Conservation (phyloP, 2,113 vertebrate species). For the Zosterops hypoxanthus region DNA sequence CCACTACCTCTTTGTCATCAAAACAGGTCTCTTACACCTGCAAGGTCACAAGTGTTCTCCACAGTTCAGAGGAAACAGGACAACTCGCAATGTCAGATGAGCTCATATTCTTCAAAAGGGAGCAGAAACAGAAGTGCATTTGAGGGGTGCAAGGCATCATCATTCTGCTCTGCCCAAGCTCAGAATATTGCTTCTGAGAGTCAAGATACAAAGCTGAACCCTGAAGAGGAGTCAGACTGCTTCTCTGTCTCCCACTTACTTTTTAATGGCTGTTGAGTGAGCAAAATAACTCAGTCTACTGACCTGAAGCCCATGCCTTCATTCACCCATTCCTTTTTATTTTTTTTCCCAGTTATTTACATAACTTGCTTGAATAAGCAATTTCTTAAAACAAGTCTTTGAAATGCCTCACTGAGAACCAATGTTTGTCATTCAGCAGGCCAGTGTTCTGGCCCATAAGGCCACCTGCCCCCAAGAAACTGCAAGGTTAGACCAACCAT, state of each 20-base stretch:
- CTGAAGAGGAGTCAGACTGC: neutral
- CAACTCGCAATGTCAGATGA: neutral
- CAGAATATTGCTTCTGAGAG: neutral
- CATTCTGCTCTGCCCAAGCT: neutral
- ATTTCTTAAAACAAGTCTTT: neutral
- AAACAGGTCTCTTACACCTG: neutral
- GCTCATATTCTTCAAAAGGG: neutral
- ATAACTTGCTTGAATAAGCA: constrained; percentile 41
- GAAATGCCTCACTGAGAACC: neutral
- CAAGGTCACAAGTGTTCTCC: neutral
- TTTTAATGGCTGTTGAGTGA: neutral
- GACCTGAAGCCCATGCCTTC: neutral
- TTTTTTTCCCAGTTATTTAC: constrained; percentile 49
- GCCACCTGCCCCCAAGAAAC: neutral
- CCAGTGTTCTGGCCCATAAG: neutral
- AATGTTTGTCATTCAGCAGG: neutral
- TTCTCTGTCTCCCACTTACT: neutral
- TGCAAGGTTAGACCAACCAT: neutral
- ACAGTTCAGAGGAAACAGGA: neutral
- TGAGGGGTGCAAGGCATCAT: neutral
- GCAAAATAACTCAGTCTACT: neutral
- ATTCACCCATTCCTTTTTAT: neutral
- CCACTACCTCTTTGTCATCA: neutral
- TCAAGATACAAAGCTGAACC: neutral
- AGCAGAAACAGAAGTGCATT: neutral